Evolutionary conservation across 1,140 invertebrate genomes (phyloP), one percentile per base, ranked within the genome.

Genomic region (Drosophila mauritiana): DNA sequence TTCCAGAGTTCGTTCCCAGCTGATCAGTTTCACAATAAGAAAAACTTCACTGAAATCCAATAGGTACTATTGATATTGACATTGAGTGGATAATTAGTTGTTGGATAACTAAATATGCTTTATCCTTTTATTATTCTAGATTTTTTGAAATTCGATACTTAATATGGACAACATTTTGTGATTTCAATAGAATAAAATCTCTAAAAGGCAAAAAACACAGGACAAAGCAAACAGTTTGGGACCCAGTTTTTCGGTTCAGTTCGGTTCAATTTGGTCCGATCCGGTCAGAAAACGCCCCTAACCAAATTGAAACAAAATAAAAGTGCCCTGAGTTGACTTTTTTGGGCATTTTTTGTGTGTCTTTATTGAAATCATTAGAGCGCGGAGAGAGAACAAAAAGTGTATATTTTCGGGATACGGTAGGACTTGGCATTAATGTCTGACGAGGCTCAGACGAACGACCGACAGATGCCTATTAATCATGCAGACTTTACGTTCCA

Each of bases 351-450:
- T 65, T 80, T 65, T 36, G 52, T 67, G 56, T 62, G 58, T 63
- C 78, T 72, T 78, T 89, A 88, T 88, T 89, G 83, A 89, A 88
- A 84, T 88, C 83, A 88, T 89, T 89, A 89, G 80, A 83, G 80
- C 84, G 73, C 46, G 62, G 59, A 51, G 22, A 43, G 27, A 39
- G 39, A 65, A 61, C 75, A 69, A 59, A 70, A 62, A 34, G 39
- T 54, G 10, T 48, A 58, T 55, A 40, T 36, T 52, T 22, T 56
- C 11, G 48, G 48, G 22, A 10, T 15, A 25, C 48, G 34, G 13
- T 22, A 12, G 49, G 64, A 54, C 36, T 46, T 59, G 31, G 75
- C 62, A 73, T 80, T 76, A 89, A 89, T 89, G 83, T 84, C 80
- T 83, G 80, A 80, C 67, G 83, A 83, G 43, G 65, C 51, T 69